A percentile compares a stretch with the other conserved stretches of the same genome.
Evolutionary conservation across 2,797 vertebrate species (phyloP).

Genomic region (Acanthurus lineatus): DNA sequence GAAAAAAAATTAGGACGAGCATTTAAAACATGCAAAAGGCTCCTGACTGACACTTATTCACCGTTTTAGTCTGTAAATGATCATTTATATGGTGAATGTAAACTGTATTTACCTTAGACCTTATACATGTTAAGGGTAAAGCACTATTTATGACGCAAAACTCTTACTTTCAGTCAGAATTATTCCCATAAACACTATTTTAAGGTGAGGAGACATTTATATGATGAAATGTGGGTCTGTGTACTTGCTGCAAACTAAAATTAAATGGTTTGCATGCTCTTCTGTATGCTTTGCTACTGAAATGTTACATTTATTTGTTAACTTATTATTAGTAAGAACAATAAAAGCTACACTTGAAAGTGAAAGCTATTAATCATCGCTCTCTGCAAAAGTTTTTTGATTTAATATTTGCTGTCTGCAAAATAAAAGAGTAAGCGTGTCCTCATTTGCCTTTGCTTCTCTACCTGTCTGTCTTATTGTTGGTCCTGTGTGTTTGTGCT

Average conservation of each 20-base stretch:
- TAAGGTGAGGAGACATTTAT: not conserved
- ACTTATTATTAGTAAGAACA: not conserved
- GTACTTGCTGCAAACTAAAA: not conserved
- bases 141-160: not conserved
- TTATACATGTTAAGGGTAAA: not conserved
- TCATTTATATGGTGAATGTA: not conserved
- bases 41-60: not conserved
- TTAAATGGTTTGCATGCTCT: not conserved
- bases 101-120: not conserved
- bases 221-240: not conserved
- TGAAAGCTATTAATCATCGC: conserved; percentile 21
- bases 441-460: not conserved
- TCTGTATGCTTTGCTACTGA: not conserved
- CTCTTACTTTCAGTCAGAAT: not conserved
- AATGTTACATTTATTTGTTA: not conserved
- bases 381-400: not conserved
- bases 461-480: not conserved
- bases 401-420: conserved; percentile 6
- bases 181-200: not conserved
- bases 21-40: not conserved
- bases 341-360: conserved; percentile 17
- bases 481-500: not conserved
- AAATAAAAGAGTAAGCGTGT: conserved; percentile 4
- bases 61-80: not conserved
- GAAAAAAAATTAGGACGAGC: not conserved